Base-by-base conservation (phyloP, 2,797 vertebrate species). In the Loris lydekkerianus region DNA sequence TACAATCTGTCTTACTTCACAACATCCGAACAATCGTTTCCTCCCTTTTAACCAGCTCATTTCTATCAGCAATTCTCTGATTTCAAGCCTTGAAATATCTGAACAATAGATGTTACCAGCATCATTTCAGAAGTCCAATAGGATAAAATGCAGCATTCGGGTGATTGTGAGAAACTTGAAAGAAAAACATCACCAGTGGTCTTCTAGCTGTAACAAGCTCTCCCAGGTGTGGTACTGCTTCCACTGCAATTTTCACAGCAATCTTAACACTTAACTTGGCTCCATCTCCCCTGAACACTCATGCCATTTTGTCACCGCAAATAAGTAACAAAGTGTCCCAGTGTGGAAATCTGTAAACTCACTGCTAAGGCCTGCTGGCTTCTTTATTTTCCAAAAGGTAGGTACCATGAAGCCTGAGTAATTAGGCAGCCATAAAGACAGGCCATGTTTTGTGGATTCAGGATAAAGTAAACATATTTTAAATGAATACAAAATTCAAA, bases 121-220 rank as follows among this genome's bases (percentile, higher is more conserved):
- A 86, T 75, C 27, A 80, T 60, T 91, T 76, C 60, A 43, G 27
- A 94, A 78, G 53, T 20, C 84, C 82, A 84, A 67, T 17, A 86
- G 65, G 77, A 76, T 40, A 73, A 90, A 95, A 91, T n/a, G 70
- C 11, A 88, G 86, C 60, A 58, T 70, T 80, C 60, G 75, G 67
- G 58, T 46, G 81, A 82, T 61, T 75, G 11, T 76, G 65, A 91
- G 65, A 65, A 53, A 89, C 85, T 49, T 63, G 53, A 46, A 93
- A 86, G 37, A 78, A 61, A 80, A 58, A 37, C 13, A 23, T 81
- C 92, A 78, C 86, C 58, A 67, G 63, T 46, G 63, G 84, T 58
- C 88, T 86, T 88, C 91, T 17, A 11, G 58, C 61, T 89, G 34
- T 93, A 81, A 70, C 86, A 89, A 83, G 72, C 91, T 92, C 93